Evolutionary conservation across 2,888 invertebrate species (phyloP), one percentile per base, ranked within the genome.

Genomic region (Ptilodon capucinus): DNA sequence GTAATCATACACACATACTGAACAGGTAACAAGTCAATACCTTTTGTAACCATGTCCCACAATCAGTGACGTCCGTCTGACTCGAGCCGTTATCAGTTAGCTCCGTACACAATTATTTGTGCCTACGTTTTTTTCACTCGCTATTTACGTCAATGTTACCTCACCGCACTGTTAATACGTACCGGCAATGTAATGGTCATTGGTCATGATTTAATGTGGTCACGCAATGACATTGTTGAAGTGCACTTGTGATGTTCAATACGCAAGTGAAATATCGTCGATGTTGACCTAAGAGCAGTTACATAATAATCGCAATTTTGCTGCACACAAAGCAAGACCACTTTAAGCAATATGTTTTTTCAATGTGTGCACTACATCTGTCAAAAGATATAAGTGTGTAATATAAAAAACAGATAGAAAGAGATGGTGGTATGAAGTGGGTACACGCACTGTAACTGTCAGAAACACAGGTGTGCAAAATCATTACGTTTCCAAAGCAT

Each of bases 21-120:
- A n/a, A n/a, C n/a, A 23, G 13, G 28, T 23, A 9, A n/a, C n/a
- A n/a, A n/a, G n/a, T 5, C 32, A 44, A 7, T 21, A 28, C 28
- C 46, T 40, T 52, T 25, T 36, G 64, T 63, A 50, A 34, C 49
- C 21, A 54, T 47, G 49, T 42, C 38, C 41, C 30, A 44, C 40
- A 42, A 42, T 42, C 44, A 56, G 49, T 71, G 72, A 75, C 74
- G 76, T 70, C 21, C 18, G 25, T 21, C 62, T 73, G 74, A 74
- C 36, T 71, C 70, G 66, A 44, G 54, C 51, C 40, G 66, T 78
- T 76, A 76, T 77, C 74, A 66, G 52, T 47, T 42, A 42, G 48
- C 49, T 55, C 44, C 43, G 41, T 40, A 42, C 23, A 42, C 58
- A 56, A 63, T 59, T 56, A 51, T 60, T 64, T 64, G 7, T 28